Conservation (phyloP, 2,888 invertebrate species). For the Axea sp. region DNA sequence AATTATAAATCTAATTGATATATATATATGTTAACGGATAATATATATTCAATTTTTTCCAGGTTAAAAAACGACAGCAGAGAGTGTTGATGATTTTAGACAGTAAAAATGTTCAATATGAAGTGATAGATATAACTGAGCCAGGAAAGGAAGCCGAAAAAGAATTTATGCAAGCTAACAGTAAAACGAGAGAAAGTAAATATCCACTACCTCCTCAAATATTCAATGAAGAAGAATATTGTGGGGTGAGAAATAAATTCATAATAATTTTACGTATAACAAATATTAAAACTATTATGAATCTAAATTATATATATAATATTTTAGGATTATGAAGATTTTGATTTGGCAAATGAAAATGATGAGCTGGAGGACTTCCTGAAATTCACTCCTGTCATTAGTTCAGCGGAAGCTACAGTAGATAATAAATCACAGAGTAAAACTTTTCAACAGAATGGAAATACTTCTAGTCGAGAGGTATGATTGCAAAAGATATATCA, state of each 20-base stretch:
- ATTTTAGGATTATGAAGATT: conserved; percentile 93
- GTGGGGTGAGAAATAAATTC: conserved; percentile 86
- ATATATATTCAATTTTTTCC: too few relatives aligned
- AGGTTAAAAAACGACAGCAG: conserved; percentile 98
- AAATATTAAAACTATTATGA: too few relatives aligned
- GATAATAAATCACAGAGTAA: conserved; percentile 71
- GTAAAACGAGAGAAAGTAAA: conserved; percentile 87
- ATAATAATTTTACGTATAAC: background rate
- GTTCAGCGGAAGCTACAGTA: conserved; percentile 79
- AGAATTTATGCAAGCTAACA: conserved; percentile 94
- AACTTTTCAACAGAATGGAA: conserved; percentile 76
- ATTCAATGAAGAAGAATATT: conserved; percentile 94
- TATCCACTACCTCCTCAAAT: conserved; percentile 95
- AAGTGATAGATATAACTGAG: conserved; percentile 96
- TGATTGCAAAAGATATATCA: conserved; percentile 10
- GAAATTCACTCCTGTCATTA: conserved; percentile 84
- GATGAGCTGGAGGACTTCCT: conserved; percentile 94
- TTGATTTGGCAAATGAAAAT: conserved; percentile 94
- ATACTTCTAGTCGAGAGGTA: conserved; percentile 79
- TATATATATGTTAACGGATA: too few relatives aligned
- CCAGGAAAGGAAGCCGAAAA: conserved; percentile 93
- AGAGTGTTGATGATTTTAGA: conserved; percentile 95
- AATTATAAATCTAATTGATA: too few relatives aligned
- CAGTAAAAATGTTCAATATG: conserved; percentile 93
- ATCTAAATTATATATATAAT: background rate